Conservation (phyloP, 2,888 invertebrate species). For the Trachelus iudaicus region DNA sequence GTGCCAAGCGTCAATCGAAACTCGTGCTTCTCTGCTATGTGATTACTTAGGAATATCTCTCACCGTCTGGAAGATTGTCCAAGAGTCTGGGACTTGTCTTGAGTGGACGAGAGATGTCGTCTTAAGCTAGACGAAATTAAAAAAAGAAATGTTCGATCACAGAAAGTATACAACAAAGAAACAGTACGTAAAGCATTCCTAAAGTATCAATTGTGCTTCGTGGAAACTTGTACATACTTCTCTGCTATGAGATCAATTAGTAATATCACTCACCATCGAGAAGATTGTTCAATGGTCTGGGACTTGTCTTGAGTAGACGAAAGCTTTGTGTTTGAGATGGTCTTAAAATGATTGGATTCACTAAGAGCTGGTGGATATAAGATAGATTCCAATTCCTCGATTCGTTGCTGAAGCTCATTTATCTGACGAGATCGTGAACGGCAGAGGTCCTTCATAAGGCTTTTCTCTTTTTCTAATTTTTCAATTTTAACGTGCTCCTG, state of each 20-base stretch:
- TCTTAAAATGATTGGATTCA: neutral
- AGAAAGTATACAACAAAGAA: neutral
- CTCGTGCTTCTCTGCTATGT: neutral
- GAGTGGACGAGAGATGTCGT: neutral
- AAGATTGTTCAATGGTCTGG: neutral
- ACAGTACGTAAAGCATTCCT: neutral
- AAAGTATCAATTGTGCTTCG: neutral
- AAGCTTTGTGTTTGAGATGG: neutral
- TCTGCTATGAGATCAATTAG: neutral
- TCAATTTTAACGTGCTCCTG: conserved; percentile 69
- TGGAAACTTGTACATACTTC: too few species aligned
- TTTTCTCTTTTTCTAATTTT: conserved; percentile 68
- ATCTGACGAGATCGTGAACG: conserved; percentile 64
- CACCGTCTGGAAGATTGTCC: conserved; percentile 17
- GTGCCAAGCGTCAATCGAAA: neutral
- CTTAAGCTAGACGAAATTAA: neutral
- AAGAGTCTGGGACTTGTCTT: conserved; percentile 11
- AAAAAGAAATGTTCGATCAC: neutral
- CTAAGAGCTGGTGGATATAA: too few species aligned
- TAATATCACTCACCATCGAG: neutral
- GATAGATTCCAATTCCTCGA: conserved; percentile 33
- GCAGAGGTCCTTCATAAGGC: conserved; percentile 66
- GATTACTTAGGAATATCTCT: conserved; percentile 2
- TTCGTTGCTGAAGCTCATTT: conserved; percentile 35
- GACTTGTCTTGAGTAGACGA: neutral